Evolutionary conservation across 2,797 vertebrate genomes (phyloP), one percentile per base, ranked within the genome.

Genomic region (Falco biarmicus): DNA sequence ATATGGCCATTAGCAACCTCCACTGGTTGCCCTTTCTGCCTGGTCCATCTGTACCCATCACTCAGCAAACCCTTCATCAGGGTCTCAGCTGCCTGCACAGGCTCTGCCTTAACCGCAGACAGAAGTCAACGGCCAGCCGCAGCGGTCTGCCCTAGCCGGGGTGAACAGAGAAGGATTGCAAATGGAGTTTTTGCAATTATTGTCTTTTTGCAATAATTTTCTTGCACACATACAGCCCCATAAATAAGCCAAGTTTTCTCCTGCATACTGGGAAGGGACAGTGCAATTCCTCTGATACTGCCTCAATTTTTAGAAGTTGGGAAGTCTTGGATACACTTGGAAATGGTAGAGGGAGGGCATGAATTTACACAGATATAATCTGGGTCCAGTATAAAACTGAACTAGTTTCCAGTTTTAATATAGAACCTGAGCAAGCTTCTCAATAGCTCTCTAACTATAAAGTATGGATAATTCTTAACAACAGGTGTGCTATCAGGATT

Each of bases 401-500:
- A 43, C 54, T 54, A 65, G 16, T 47, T 56, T 68, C 68, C 37
- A 78, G 2, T 76, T 87, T 87, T 51, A 80, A 70, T 48, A 50
- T 9, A 80, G 56, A 80, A 37, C 28, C 13, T 64, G 87, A 77
- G 21, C 45, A 91, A 91, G 21, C 18, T 41, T 93, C 57, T 51
- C 77, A 85, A 89, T 53, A 66, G 66, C 68, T 80, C 61, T 94
- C 51, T 87, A 94, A 76, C 63, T 50, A 93, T 70, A 78, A 94
- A 91, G 85, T 84, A 69, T 28, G 32, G 92, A 51, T 94, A 93
- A 94, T 96, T 94, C 84, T 81, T 94, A 85, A 93, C 94, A 97
- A 96, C 95, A 97, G 95, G 96, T 97, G 96, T 88, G 76, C 91
- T 89, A 96, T 94, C 82, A 93, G 92, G 92, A 76, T 86, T 96